Conservation (phyloP, 2,888 invertebrate genomes). For the Rhaphigaster nebulosa region DNA sequence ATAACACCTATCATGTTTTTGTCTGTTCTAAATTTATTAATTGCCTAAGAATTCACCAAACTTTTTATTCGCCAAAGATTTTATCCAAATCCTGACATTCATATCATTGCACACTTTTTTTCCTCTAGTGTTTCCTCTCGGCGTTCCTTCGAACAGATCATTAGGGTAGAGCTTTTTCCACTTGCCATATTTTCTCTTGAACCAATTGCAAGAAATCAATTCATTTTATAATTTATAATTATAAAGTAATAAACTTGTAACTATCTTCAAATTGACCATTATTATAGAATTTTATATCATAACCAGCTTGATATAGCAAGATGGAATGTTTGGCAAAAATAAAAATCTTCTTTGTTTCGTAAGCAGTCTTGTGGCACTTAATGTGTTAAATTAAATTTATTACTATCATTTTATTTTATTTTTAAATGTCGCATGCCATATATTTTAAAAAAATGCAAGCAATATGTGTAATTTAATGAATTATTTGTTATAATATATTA, state of each 20-base stretch:
- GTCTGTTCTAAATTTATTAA: no score
- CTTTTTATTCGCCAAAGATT: no score
- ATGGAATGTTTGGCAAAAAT: background rate
- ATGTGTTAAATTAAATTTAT: background rate
- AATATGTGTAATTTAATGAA: background rate
- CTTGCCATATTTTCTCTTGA: background rate
- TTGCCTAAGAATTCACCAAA: no score
- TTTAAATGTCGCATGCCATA: slow-evolving; percentile 6
- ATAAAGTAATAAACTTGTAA: no score
- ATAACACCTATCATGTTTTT: no score
- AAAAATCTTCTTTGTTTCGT: background rate
- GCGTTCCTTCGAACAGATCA: background rate
- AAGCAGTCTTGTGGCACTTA: slow-evolving; percentile 4
- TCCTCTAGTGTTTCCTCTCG: no score
- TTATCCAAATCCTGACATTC: no score
- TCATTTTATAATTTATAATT: background rate
- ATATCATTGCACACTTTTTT: no score
- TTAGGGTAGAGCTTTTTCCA: background rate
- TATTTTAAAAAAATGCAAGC: background rate
- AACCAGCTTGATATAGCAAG: background rate
- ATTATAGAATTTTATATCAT: background rate
- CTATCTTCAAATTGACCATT: background rate
- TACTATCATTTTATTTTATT: background rate
- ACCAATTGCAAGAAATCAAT: background rate
- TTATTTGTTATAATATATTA: background rate